Percentiles rank a stretch among this genome's conserved stretches.
Evolutionary conservation across 2,113 vertebrate genomes (phyloP).

Genomic region (Anas platyrhynchos): DNA sequence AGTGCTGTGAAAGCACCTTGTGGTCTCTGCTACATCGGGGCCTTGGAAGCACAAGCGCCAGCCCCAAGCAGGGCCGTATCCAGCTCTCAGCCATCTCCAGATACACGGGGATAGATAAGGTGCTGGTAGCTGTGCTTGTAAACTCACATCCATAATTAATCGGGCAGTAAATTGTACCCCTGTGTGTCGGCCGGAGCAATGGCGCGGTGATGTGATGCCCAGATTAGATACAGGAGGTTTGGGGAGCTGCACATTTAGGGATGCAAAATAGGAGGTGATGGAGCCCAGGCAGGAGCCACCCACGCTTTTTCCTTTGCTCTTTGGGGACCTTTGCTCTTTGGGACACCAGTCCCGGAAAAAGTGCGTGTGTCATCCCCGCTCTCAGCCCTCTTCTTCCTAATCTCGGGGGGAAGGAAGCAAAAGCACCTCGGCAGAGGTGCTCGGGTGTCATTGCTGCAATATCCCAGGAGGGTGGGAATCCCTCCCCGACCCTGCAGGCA

Average conservation of each 20-base stretch:
- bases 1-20: fast-evolving
- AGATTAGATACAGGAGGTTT: not conserved
- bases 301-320: not conserved
- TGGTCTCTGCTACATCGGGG: not conserved
- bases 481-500: not conserved
- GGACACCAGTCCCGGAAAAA: not conserved
- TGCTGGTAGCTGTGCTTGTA: not conserved
- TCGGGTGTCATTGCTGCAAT: conserved; percentile 15
- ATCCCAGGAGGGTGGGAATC: conserved; percentile 7
- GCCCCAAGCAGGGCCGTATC: fast-evolving
- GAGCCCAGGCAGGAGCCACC: not conserved
- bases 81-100: fast-evolving
- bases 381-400: not conserved
- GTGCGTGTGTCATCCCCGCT: not conserved
- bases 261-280: not conserved
- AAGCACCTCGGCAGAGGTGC: not conserved
- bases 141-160: not conserved
- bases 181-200: not conserved
- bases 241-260: not conserved
- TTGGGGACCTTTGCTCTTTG: not conserved
- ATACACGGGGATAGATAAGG: fast-evolving
- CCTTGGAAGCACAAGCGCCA: fast-evolving
- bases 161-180: not conserved
- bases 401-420: not conserved
- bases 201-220: not conserved